Evolutionary conservation across 30 jellyfish, hydroid and myxozoan genomes (phyloP).

Genomic region (Hydra vulgaris): DNA sequence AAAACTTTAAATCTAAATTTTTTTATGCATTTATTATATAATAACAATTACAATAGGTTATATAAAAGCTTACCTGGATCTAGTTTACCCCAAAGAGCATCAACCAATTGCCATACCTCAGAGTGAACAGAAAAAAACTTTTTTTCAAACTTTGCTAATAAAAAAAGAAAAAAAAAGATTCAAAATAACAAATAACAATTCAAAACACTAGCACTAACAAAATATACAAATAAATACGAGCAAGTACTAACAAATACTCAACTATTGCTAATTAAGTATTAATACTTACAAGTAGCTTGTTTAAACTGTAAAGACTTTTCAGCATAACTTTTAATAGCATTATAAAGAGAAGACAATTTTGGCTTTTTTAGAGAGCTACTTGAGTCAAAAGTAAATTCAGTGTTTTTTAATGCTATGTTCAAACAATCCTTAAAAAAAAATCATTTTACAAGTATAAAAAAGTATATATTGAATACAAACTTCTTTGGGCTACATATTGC

Average conservation of each 20-base stretch:
- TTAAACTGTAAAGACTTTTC: conserved; percentile 35
- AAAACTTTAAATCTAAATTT: no score
- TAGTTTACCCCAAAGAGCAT: conserved; percentile 77
- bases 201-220: no score
- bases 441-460: not conserved
- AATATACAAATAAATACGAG: no score
- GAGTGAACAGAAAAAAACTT: conserved; percentile 36
- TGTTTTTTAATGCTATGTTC: conserved; percentile 24
- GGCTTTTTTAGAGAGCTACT: not conserved
- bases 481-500: no score
- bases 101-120: conserved; percentile 66
- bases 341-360: conserved; percentile 27
- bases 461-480: not conserved
- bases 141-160: conserved; percentile 10
- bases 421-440: conserved; percentile 41
- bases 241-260: no score
- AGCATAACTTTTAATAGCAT: conserved; percentile 39
- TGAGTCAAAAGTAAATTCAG: conserved; percentile 24
- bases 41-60: no score
- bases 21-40: no score
- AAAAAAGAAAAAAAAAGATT: not conserved
- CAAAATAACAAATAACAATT: not conserved
- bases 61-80: conserved; percentile 10
- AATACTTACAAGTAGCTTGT: conserved; percentile 22
- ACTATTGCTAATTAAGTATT: not conserved